Evolutionary conservation across 1,140 invertebrate species (phyloP).

Genomic region (Saxidomus purpurata): DNA sequence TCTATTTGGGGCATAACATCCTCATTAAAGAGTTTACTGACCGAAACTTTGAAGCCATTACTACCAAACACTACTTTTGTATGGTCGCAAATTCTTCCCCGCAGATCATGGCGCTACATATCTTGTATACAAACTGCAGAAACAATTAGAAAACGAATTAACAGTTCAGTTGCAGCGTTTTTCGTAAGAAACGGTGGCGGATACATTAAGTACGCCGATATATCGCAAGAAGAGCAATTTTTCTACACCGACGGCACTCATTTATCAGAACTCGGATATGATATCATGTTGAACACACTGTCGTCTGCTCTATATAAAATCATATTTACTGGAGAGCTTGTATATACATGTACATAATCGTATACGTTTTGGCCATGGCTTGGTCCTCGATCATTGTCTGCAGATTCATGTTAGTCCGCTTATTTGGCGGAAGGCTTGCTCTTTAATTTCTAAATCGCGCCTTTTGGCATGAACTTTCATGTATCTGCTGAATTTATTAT

Average conservation of each 20-base stretch:
- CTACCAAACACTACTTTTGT: background rate
- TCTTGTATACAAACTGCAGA: background rate
- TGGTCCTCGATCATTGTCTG: too few relatives aligned
- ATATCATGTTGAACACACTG: background rate
- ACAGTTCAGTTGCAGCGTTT: background rate
- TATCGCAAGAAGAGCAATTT: background rate
- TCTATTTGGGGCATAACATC: background rate
- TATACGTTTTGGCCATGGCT: too few relatives aligned
- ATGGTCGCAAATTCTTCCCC: background rate
- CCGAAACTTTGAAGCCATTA: background rate
- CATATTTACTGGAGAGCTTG: background rate
- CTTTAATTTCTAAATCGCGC: too few relatives aligned
- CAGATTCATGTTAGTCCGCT: too few relatives aligned
- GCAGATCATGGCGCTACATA: background rate
- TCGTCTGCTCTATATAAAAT: background rate
- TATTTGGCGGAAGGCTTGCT: too few relatives aligned
- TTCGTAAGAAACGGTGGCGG: background rate
- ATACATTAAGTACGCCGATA: background rate
- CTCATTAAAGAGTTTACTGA: too few relatives aligned
- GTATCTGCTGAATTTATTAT: too few relatives aligned
- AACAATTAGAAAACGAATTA: too few relatives aligned
- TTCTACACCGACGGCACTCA: background rate
- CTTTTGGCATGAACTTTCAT: too few relatives aligned
- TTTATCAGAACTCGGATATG: background rate
- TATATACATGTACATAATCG: background rate